Base-by-base conservation (phyloP, 2,888 invertebrate species). In the Heliconius ismenius region DNA sequence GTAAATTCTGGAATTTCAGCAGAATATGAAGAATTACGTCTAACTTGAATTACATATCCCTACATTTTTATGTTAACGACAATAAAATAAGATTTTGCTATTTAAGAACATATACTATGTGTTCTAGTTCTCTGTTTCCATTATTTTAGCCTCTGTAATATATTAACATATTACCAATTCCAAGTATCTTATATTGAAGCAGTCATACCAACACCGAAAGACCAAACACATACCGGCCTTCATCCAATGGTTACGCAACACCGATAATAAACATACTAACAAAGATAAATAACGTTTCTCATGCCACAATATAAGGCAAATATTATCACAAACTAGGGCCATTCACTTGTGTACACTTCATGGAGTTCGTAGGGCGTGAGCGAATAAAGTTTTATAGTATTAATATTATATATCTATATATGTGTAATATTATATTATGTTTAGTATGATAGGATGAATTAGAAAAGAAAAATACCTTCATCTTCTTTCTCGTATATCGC, bases 261-360 rank as follows among this genome's bases (percentile, higher is more conserved):
- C 54, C n/a, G 69, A 64, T 70, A 70, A 70, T 63, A 49, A 39
- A 63, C 32, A 70, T 63, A 69, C 54, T 75, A 39, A 73, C 73
- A 32, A 69, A 75, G 68, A 75, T 68, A 75, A 75, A 68, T 68
- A 75, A 75, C 75, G 75, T 69, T 68, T 69, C 65, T 58, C 62
- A 62, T 73, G 62, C 62, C 62, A 73, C 67, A 74, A 74, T 64
- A 65, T 68, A 54, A 58, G 58, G 28, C 60, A 75, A 67, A 67
- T 67, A 75, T 75, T 67, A 67, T 54, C 13, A 67, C 49, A 32
- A 60, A 65, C 68, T 68, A 68, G 67, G 74, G 24, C 65, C 58
- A 60, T 60, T 67, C 39, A 75, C 74, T 68, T 75, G 74, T 68
- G 36, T 75, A 75, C 67, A 75, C 68, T 75, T 6, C 26, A 21